These are phyloP conservation scores for Eupithecia subfuscata DNA, from an alignment of 2,888 invertebrate genomes.

Conservation along the genomic window DNA sequence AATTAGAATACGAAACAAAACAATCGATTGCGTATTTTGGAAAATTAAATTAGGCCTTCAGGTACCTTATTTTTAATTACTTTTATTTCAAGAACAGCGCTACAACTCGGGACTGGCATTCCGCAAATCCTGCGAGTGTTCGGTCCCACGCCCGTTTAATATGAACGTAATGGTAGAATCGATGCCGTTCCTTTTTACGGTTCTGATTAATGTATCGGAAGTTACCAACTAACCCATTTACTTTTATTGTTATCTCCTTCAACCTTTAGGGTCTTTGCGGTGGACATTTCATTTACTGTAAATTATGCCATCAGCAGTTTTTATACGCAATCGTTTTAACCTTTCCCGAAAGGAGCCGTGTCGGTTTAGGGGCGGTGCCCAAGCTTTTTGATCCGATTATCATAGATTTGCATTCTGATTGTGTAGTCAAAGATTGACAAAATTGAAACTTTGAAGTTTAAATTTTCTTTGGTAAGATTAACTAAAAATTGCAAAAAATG, in stretches of 20 bases:
- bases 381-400: constrained; percentile 15
- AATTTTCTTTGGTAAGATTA: not conserved
- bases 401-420: constrained; percentile 17
- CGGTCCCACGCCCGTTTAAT: constrained; percentile 43
- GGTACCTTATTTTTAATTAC: not conserved
- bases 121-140: constrained; percentile 45
- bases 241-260: constrained; percentile 45
- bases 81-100: not conserved
- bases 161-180: constrained; percentile 46
- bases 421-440: constrained; percentile 8
- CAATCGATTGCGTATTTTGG: too few relatives aligned
- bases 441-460: not conserved
- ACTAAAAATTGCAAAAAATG: not conserved
- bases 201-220: constrained; percentile 50
- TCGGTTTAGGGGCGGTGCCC: constrained; percentile 7
- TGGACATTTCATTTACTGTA: constrained; percentile 41
- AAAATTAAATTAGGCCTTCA: too few relatives aligned
- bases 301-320: constrained; percentile 40
- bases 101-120: constrained; percentile 7
- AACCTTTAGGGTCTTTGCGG: constrained; percentile 42
- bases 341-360: not conserved
- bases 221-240: constrained; percentile 48
- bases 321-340: constrained; percentile 25
- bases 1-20: too few relatives aligned
- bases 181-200: constrained; percentile 47